Evolutionary conservation across 2,113 vertebrate genomes (phyloP), one percentile per base, ranked within the genome.

Genomic region (Indicator maculatus): DNA sequence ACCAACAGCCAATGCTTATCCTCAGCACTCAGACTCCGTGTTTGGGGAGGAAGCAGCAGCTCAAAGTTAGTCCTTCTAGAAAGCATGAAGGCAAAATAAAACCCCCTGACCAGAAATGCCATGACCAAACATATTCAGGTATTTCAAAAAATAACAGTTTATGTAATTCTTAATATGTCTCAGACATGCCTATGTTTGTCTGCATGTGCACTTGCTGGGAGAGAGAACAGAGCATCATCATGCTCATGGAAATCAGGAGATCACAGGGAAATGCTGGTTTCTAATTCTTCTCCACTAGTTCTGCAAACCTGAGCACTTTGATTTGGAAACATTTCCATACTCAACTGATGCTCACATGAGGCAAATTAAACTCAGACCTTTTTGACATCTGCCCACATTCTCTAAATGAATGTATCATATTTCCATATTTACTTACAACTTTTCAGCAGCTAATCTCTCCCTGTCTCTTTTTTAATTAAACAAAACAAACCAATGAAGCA

Each of bases 211-310:
- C 65, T 88, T 66, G 13, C 59, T 70, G 83, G 24, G 83, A n/a
- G n/a, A 72, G 39, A 72, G 31, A 80, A 86, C 1, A 71, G 47
- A 71, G 79, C 56, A 91, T 60, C 88, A 64, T 11, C 31, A 55
- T 78, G 65, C 65, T 80, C 3, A 1, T 56, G 88, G 65, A 85
- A 94, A 93, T 67, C 69, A 67, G 86, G 36, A 82, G 60, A 89
- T 77, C 78, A 77, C 44, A 80, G 79, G 73, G 91, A 94, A 96
- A 93, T 72, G 81, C 50, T 88, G 39, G 33, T 86, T 89, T 93
- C 72, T 86, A 93, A 95, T 74, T 88, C 27, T 50, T 91, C 67
- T 67, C 58, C 50, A 44, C 52, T 60, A 75, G 52, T 86, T 91
- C 59, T 88, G 75, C 92, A 90, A 84, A 92, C 41, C 45, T 72